phyloP scores from a whole-genome alignment of 2,888 invertebrate genomes.

The Stenurella melanura region DNA sequence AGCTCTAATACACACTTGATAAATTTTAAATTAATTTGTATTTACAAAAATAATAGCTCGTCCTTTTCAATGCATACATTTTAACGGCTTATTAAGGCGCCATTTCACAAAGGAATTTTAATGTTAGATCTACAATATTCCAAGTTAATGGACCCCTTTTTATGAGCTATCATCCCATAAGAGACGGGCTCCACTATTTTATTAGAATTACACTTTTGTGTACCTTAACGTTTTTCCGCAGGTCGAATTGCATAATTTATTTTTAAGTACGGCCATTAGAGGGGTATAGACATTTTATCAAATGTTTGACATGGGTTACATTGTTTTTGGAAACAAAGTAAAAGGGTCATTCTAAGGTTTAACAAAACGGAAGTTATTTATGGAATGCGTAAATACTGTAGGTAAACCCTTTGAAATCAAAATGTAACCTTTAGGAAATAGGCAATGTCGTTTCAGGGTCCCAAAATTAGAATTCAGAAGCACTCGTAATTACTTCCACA shows the following conservation, averaged over 20 bases:
- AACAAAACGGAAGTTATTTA: slow-evolving; percentile 9
- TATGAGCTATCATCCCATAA: slow-evolving; percentile 34
- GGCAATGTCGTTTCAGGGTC: not conserved
- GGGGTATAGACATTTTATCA: slow-evolving; percentile 12
- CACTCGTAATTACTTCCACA: not conserved
- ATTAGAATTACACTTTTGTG: slow-evolving; percentile 39
- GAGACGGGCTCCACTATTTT: slow-evolving; percentile 21
- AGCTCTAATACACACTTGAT: slow-evolving; percentile 12
- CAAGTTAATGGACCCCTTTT: slow-evolving; percentile 37
- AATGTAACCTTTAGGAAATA: slow-evolving; percentile 8
- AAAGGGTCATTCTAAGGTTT: not conserved
- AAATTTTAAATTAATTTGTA: slow-evolving; percentile 35
- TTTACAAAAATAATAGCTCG: slow-evolving; percentile 11
- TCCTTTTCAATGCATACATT: slow-evolving; percentile 28
- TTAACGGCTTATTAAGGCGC: slow-evolving; percentile 32
- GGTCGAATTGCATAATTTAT: slow-evolving; percentile 27
- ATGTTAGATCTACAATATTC: slow-evolving; percentile 36
- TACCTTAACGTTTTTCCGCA: slow-evolving; percentile 23
- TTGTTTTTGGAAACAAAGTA: slow-evolving; percentile 12
- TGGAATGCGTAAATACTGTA: slow-evolving; percentile 11
- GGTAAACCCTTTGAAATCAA: not conserved
- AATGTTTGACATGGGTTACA: slow-evolving; percentile 15
- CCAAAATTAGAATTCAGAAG: not conserved
- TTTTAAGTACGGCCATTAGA: slow-evolving; percentile 25
- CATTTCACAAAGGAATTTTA: slow-evolving; percentile 10